These are phyloP conservation scores for Callyntrura sp. DNA, from an alignment of 2,888 invertebrate genomes.

Conservation along the genomic window DNA sequence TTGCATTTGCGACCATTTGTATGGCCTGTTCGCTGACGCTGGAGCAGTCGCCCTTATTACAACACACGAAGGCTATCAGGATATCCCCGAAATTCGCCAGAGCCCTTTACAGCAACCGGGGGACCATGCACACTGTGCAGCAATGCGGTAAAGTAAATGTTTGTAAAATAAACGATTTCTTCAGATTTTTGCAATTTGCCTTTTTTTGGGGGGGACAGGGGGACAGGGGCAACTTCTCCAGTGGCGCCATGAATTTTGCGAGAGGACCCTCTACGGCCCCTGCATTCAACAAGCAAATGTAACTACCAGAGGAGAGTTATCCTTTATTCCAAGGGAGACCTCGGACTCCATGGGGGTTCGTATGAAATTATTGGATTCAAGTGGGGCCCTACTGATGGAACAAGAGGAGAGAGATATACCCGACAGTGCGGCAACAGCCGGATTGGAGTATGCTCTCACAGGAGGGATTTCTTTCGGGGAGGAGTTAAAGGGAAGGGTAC, in stretches of 20 bases:
- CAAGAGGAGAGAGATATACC: not conserved
- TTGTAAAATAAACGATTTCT: too few relatives aligned
- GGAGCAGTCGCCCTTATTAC: too few relatives aligned
- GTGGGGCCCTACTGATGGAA: not conserved
- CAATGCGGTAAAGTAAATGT: too few relatives aligned
- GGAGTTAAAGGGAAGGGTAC: not conserved
- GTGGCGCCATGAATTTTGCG: not conserved
- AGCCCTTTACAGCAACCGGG: too few relatives aligned
- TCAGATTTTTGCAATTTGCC: too few relatives aligned
- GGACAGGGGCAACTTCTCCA: not conserved
- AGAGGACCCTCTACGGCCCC: not conserved
- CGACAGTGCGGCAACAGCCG: not conserved
- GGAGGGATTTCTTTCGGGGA: not conserved
- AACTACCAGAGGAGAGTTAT: not conserved
- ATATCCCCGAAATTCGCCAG: too few relatives aligned
- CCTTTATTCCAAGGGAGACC: not conserved
- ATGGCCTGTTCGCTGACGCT: too few relatives aligned
- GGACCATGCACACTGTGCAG: too few relatives aligned
- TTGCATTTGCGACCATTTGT: too few relatives aligned
- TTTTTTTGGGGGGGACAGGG: too few relatives aligned
- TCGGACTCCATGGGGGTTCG: not conserved
- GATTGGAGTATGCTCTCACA: not conserved
- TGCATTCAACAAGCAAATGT: not conserved
- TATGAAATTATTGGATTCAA: not conserved
- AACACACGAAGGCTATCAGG: too few relatives aligned